A percentile compares a stretch with the other conserved stretches of the same genome.
phyloP scores from a whole-genome alignment of 2,888 invertebrate species.

The Xanthorhoe spadicearia region DNA sequence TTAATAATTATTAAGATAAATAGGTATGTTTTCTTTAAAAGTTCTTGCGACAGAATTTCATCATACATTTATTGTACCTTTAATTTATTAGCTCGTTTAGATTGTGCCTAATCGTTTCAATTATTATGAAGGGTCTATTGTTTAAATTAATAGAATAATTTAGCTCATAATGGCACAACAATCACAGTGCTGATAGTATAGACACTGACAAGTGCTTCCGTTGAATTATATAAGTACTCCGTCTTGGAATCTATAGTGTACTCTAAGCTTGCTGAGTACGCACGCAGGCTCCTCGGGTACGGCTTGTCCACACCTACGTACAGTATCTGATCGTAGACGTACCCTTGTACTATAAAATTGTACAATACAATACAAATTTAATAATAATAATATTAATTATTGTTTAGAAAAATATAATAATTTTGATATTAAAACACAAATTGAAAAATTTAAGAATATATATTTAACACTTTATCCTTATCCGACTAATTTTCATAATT shows the following conservation, averaged over 20 bases:
- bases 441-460: too few species aligned
- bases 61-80: neutral
- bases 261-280: neutral
- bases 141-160: constrained; percentile 15
- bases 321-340: too few species aligned
- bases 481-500: too few species aligned
- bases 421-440: too few species aligned
- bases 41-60: neutral
- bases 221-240: neutral
- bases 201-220: neutral
- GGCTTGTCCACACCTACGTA: too few species aligned
- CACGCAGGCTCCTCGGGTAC: too few species aligned
- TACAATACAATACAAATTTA: too few species aligned
- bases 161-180: constrained; percentile 7
- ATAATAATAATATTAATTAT: too few species aligned
- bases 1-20: too few species aligned
- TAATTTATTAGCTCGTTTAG: constrained; percentile 4
- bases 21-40: neutral
- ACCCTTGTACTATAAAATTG: too few species aligned
- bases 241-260: neutral
- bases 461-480: too few species aligned
- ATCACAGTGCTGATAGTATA: constrained; percentile 1
- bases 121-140: constrained; percentile 14
- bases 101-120: constrained; percentile 4
- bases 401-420: too few species aligned